Percentiles rank a stretch among this genome's conserved stretches.
Conservation (phyloP, 2,888 invertebrate genomes). For the Rugalucina vietnamica region DNA sequence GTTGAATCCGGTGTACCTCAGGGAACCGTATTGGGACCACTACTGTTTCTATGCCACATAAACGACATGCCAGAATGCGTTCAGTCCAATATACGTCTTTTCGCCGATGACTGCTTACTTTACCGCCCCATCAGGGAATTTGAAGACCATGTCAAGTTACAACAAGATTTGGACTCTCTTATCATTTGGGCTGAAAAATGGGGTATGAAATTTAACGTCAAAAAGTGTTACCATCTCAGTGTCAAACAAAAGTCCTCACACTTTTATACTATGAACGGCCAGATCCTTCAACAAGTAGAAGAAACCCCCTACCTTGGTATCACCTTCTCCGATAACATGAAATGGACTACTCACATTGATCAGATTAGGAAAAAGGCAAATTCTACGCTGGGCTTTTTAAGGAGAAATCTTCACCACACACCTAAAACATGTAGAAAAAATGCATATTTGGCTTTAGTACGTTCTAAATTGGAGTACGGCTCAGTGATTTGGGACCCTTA, state of each 20-base stretch:
- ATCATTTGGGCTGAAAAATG: slow-evolving; percentile 16
- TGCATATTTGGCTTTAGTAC: slow-evolving; percentile 36
- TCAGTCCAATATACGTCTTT: slow-evolving; percentile 10
- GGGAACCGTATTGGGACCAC: slow-evolving; percentile 17
- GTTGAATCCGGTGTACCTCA: slow-evolving; percentile 27
- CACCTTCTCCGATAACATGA: slow-evolving; percentile 24
- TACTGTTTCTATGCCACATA: slow-evolving; percentile 24
- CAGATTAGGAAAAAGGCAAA: slow-evolving; percentile 33
- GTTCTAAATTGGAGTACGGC: slow-evolving; percentile 52
- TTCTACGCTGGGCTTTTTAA: slow-evolving; percentile 30
- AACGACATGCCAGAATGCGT: slow-evolving; percentile 25
- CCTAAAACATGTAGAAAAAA: slow-evolving; percentile 13
- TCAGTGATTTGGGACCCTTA: slow-evolving; percentile 47
- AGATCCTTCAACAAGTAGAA: slow-evolving; percentile 11
- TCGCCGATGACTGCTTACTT: slow-evolving; percentile 15
- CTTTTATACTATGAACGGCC: slow-evolving; percentile 13
- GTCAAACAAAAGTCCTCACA: background rate
- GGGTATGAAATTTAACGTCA: slow-evolving; percentile 37
- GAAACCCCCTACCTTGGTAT: background rate
- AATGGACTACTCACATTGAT: slow-evolving; percentile 31
- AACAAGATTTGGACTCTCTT: slow-evolving; percentile 20
- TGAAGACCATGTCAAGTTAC: slow-evolving; percentile 4
- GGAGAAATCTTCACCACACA: slow-evolving; percentile 30
- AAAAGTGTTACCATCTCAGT: slow-evolving; percentile 28
- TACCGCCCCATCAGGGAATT: background rate